Evolutionary conservation across 1,140 invertebrate genomes (phyloP).

Genomic region (Leptopilina boulardi): DNA sequence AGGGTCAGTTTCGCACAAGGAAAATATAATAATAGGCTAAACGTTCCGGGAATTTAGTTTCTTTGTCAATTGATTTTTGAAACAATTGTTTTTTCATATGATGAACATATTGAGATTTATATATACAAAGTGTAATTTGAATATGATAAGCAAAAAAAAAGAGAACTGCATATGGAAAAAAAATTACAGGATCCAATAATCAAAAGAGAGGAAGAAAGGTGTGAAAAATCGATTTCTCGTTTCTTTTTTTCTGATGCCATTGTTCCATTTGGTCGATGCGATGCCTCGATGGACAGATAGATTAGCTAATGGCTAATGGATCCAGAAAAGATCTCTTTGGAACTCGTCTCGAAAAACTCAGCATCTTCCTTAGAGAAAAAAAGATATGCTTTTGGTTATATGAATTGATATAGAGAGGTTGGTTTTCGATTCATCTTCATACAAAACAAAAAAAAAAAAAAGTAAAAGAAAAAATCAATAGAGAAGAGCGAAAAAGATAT

Average conservation of each 20-base stretch:
- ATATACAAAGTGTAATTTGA: neutral
- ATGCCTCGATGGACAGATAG: constrained; percentile 38
- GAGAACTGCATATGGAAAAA: constrained; percentile 30
- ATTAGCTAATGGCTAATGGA: constrained; percentile 50
- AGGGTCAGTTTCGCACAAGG: constrained; percentile 18
- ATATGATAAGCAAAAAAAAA: neutral
- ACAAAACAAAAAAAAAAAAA: constrained; percentile 31
- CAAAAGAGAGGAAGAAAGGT: neutral
- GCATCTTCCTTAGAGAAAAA: neutral
- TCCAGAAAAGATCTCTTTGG: constrained; percentile 35
- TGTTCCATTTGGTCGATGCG: constrained; percentile 28
- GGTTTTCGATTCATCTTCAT: constrained; percentile 37
- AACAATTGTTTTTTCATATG: neutral
- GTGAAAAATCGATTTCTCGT: constrained; percentile 40
- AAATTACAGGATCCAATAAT: neutral
- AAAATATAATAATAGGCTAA: constrained; percentile 17
- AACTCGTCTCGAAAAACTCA: constrained; percentile 36
- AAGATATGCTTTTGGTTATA: constrained; percentile 13
- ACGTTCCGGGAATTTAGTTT: constrained; percentile 9
- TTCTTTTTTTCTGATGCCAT: constrained; percentile 30
- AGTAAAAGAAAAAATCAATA: constrained; percentile 21
- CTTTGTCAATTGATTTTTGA: constrained; percentile 23
- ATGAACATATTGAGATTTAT: neutral
- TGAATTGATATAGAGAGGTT: constrained; percentile 39
- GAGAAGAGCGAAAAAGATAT: constrained; percentile 38